Evolutionary conservation across 2,888 invertebrate species (phyloP), one percentile per base, ranked within the genome.

Genomic region (Polia nebulosa): DNA sequence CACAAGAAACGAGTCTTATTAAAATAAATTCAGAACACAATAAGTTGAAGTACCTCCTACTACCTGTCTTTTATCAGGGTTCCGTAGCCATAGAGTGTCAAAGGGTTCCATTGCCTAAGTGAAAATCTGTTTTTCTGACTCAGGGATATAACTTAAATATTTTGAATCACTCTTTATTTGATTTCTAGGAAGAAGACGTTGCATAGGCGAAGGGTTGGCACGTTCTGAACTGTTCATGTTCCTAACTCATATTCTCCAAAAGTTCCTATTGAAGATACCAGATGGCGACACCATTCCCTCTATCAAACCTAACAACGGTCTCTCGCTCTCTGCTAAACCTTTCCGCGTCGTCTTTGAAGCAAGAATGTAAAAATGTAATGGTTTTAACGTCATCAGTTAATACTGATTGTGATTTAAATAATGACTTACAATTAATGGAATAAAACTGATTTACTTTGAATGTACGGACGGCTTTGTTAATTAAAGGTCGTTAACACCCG

Each of bases 141-240:
- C 8, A 53, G 34, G 15, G 13, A 20, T 32, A 4, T 27, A 20
- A 60, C 1, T 22, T 15, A 27, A 15, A 17, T 25, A 2, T 0
- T n/a, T 29, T 45, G 62, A 13, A 20, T 20, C 15, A 51, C 34
- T 34, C 7, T 39, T 71, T 1, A n/a, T 56, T 25, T 44, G 3
- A 61, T 64, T 78, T 69, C 15, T 36, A 90, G 98, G 98, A 11
- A 97, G 96, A 87, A 97, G 97, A 87, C 97, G 98, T 67, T 98
- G 98, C 86, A 97, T 98, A 94, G 98, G 98, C 8, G 98, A 98
- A 92, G 96, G 97, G 0, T 90, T 98, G 76, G 96, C 96, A 1
- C 96, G 97, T 72, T 97, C 97, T 51, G 98, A 97, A 87, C 92
- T 98, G 55, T 98, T 98, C 87, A 91, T 98, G 82, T 97, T 98